Conservation (phyloP, 2,888 invertebrate genomes). For the Stenotaenia linearis region DNA sequence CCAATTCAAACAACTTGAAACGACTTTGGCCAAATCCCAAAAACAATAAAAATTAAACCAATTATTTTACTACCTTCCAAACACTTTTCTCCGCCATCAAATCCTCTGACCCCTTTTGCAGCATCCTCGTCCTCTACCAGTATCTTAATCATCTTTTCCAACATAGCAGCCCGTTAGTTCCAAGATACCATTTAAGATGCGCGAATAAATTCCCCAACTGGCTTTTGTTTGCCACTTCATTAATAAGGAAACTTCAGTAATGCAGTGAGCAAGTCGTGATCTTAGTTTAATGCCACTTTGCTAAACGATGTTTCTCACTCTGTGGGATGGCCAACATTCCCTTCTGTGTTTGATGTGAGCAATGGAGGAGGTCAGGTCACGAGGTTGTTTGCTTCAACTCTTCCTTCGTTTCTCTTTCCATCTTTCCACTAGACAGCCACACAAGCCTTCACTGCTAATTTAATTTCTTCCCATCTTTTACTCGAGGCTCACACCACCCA, state of each 20-base stretch:
- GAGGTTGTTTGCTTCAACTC: neutral
- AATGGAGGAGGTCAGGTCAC: neutral
- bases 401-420: neutral
- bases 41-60: slow-evolving; percentile 9
- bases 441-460: neutral
- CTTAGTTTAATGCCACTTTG: neutral
- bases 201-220: neutral
- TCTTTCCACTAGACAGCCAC: neutral
- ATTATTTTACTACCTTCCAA: slow-evolving; percentile 9
- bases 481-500: neutral
- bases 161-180: neutral
- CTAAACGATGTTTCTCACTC: neutral
- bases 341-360: neutral
- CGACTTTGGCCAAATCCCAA: neutral
- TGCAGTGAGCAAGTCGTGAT: neutral
- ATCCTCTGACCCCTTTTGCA: neutral
- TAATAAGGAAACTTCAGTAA: neutral
- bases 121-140: neutral
- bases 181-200: neutral
- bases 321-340: neutral
- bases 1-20: neutral
- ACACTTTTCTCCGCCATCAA: neutral
- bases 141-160: neutral
- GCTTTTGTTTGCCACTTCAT: neutral
- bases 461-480: neutral